Evolutionary conservation across 2,888 invertebrate genomes (phyloP).

Genomic region (Lepidochrysops patricia): DNA sequence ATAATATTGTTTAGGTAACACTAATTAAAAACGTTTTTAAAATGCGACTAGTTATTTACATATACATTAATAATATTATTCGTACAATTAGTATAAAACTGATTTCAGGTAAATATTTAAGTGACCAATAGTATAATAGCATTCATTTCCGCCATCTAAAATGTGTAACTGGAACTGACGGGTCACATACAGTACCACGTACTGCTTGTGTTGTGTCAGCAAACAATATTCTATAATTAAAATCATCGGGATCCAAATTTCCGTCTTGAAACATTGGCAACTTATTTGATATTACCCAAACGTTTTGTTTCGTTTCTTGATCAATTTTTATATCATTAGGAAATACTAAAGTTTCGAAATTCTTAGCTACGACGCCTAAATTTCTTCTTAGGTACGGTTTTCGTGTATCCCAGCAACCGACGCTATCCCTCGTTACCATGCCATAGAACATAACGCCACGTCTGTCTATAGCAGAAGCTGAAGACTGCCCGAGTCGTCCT

Average conservation of each 20-base stretch:
- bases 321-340: conserved; percentile 89
- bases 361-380: conserved; percentile 76
- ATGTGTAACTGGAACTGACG: conserved; percentile 40
- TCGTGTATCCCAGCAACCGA: conserved; percentile 87
- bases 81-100: too few relatives aligned
- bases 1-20: not conserved
- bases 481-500: conserved; percentile 79
- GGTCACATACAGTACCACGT: conserved; percentile 81
- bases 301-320: conserved; percentile 77
- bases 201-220: conserved; percentile 78
- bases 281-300: conserved; percentile 86
- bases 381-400: conserved; percentile 79
- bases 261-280: conserved; percentile 83
- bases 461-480: conserved; percentile 81
- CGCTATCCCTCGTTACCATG: conserved; percentile 81
- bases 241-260: conserved; percentile 74
- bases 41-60: not conserved
- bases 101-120: too few relatives aligned
- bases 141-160: not conserved
- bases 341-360: conserved; percentile 79
- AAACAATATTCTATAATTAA: conserved; percentile 84
- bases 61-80: not conserved
- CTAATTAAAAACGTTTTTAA: not conserved
- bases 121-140: too few relatives aligned
- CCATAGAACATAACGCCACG: conserved; percentile 86